Conservation (phyloP, 2,797 vertebrate genomes). For the Semotilus atromaculatus region DNA sequence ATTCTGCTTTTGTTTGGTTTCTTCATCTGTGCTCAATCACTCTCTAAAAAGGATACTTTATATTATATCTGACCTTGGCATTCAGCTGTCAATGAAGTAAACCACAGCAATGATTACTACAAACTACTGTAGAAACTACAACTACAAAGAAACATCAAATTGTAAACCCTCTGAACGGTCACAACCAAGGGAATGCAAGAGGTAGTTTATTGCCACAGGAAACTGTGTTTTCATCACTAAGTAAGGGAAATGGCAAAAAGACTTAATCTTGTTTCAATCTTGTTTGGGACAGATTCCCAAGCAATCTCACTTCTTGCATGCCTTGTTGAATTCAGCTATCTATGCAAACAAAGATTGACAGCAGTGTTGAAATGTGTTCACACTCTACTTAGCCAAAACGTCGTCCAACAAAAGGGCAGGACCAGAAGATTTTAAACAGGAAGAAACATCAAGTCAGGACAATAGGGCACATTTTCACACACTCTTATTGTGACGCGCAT, state of each 20-base stretch:
- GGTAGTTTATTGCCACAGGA: not conserved
- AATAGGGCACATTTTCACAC: slow-evolving; percentile 67
- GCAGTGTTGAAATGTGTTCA: slow-evolving; percentile 44
- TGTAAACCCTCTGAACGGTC: not conserved
- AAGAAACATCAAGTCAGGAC: slow-evolving; percentile 67
- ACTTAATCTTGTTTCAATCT: not conserved
- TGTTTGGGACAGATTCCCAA: not conserved
- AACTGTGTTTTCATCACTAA: slow-evolving; percentile 8
- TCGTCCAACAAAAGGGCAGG: slow-evolving; percentile 55
- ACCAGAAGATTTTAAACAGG: slow-evolving; percentile 58
- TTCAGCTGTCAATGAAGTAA: slow-evolving; percentile 1
- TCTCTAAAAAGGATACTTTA: not conserved
- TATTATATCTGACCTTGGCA: not conserved
- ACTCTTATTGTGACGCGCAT: slow-evolving; percentile 47
- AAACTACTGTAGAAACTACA: slow-evolving; percentile 27
- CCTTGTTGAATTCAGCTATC: slow-evolving; percentile 61
- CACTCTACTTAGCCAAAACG: slow-evolving; percentile 72
- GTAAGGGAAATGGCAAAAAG: not conserved
- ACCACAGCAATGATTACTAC: slow-evolving; percentile 32
- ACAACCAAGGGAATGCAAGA: slow-evolving; percentile 37
- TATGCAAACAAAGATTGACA: slow-evolving; percentile 25
- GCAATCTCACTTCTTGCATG: slow-evolving; percentile 73
- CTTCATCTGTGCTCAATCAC: not conserved
- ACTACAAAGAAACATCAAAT: slow-evolving; percentile 28
- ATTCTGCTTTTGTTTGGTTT: not conserved